A percentile compares a stretch with the other conserved stretches of the same genome.
Evolutionary conservation across 2,797 vertebrate genomes (phyloP).

Genomic region (Siniperca scherzeri): DNA sequence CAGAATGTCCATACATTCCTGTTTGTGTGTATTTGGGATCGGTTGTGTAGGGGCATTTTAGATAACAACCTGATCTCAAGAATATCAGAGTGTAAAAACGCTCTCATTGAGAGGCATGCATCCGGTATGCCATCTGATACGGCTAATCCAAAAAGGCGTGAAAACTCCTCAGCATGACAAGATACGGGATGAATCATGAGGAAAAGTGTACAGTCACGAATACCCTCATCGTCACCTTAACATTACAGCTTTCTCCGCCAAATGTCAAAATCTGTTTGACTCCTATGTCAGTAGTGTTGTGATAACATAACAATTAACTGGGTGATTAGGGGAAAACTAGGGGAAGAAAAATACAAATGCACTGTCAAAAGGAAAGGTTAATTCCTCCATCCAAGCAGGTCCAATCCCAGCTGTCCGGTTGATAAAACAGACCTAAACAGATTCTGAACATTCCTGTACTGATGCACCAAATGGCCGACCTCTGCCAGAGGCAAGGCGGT

Average conservation of each 20-base stretch:
- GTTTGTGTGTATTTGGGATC: constrained; percentile 62
- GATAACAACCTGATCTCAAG: constrained; percentile 54
- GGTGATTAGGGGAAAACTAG: background rate
- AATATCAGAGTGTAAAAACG: constrained; percentile 18
- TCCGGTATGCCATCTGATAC: constrained; percentile 65
- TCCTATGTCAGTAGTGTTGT: background rate
- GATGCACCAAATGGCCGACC: constrained; percentile 39
- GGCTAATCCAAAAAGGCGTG: constrained; percentile 50
- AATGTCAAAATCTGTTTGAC: background rate
- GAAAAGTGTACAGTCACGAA: constrained; percentile 78
- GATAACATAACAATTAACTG: background rate
- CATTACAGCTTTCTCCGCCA: background rate
- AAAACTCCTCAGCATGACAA: constrained; percentile 56
- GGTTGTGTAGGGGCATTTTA: constrained; percentile 67
- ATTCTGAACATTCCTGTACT: constrained; percentile 36
- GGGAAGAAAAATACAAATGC: background rate
- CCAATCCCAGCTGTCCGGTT: constrained; percentile 8
- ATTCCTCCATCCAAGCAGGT: background rate
- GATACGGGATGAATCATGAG: constrained; percentile 52
- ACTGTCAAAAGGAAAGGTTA: background rate
- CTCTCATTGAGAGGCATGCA: constrained; percentile 28
- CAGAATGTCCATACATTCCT: background rate
- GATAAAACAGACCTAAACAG: constrained; percentile 27
- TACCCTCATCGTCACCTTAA: constrained; percentile 65
- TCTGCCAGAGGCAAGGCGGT: constrained; percentile 39